Percentiles rank a stretch among this genome's conserved stretches.
Conservation (phyloP, 2,888 invertebrate species). For the Phymatocera aterrima region DNA sequence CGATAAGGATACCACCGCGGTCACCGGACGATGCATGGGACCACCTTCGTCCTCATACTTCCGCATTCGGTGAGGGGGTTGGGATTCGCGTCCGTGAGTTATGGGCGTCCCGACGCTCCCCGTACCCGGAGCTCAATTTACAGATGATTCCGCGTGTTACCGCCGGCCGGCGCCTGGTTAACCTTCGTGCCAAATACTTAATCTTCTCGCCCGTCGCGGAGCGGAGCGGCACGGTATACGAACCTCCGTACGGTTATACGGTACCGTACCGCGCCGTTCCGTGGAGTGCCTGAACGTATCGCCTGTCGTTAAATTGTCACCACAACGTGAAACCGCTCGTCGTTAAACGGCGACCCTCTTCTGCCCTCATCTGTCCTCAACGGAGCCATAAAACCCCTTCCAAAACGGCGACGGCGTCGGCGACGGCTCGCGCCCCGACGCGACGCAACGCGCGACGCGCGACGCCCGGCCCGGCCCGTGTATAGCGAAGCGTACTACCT, state of each 20-base stretch:
- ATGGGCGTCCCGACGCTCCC: conserved; percentile 73
- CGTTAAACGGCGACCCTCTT: conserved; percentile 60
- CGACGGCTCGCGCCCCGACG: conserved; percentile 42
- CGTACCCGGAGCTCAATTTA: conserved; percentile 78
- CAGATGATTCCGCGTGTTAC: conserved; percentile 78
- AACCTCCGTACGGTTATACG: background rate
- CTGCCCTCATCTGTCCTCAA: conserved; percentile 37
- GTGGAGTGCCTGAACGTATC: conserved; percentile 35
- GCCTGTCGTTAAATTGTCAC: conserved; percentile 48
- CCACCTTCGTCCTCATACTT: conserved; percentile 45
- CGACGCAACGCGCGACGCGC: no score
- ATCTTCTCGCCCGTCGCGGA: conserved; percentile 69
- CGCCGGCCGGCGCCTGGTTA: conserved; percentile 75
- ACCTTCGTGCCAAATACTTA: conserved; percentile 74
- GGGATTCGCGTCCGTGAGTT: conserved; percentile 75
- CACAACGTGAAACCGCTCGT: conserved; percentile 57
- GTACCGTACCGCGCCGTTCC: background rate
- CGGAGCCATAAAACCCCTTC: conserved; percentile 45
- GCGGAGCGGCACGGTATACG: conserved; percentile 47
- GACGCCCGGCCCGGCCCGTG: background rate
- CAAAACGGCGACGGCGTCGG: conserved; percentile 24
- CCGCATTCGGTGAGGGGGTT: conserved; percentile 57
- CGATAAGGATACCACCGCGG: conserved; percentile 34
- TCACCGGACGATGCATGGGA: conserved; percentile 43
- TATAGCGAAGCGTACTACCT: no score